Evolutionary conservation across 2,888 invertebrate genomes (phyloP).

Genomic region (Selenia dentaria): DNA sequence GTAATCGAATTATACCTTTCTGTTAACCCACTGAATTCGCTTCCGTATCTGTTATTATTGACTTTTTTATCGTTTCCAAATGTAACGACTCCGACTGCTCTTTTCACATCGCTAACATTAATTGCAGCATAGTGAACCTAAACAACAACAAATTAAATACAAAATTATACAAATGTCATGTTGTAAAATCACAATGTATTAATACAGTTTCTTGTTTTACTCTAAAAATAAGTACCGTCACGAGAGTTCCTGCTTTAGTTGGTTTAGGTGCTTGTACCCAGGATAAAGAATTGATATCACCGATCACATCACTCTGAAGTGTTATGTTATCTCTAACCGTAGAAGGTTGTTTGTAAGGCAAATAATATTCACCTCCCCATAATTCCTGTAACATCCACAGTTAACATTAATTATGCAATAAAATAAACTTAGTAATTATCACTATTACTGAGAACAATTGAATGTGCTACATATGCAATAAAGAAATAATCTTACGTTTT

Average conservation of each 20-base stretch:
- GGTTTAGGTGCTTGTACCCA: constrained; percentile 46
- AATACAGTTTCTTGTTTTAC: too few species aligned
- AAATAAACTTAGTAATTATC: too few species aligned
- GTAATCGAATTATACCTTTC: constrained; percentile 44
- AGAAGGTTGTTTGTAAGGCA: constrained; percentile 28
- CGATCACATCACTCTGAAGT: constrained; percentile 29
- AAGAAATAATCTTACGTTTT: constrained; percentile 30
- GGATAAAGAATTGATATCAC: constrained; percentile 45
- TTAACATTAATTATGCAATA: too few species aligned
- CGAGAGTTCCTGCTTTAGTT: constrained; percentile 36
- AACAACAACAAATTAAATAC: background rate
- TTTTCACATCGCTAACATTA: constrained; percentile 44
- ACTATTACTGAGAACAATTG: too few species aligned
- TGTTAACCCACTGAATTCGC: constrained; percentile 66
- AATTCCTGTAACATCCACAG: constrained; percentile 29
- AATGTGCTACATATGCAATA: too few species aligned
- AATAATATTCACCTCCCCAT: constrained; percentile 45
- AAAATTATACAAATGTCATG: background rate
- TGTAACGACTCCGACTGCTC: constrained; percentile 41
- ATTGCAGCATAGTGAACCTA: constrained; percentile 38
- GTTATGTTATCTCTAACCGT: constrained; percentile 2
- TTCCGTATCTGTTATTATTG: constrained; percentile 42
- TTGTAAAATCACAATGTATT: too few species aligned
- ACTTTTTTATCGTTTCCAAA: constrained; percentile 6
- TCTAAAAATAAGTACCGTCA: constrained; percentile 26